Conservation (phyloP, 2,113 vertebrate genomes). For the Ploceus nigricollis region DNA sequence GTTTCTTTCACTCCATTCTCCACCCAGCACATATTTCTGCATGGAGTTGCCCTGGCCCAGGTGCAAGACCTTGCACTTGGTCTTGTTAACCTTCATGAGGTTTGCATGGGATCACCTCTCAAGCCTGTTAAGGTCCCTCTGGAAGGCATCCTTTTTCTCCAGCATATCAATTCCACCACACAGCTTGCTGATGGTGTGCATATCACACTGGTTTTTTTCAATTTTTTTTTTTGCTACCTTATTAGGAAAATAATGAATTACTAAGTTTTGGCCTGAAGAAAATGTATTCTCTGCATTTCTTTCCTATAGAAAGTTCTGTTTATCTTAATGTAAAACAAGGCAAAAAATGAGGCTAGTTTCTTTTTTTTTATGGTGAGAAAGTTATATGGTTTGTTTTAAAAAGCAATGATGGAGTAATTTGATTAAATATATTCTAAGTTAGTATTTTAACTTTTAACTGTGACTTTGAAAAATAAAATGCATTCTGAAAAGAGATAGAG, state of each 20-base stretch:
- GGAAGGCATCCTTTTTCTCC: not conserved
- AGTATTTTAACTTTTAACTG: not conserved
- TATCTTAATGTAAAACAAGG: not conserved
- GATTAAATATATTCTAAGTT: not conserved
- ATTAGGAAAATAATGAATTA: not conserved
- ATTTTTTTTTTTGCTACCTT: not conserved
- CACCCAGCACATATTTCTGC: not conserved
- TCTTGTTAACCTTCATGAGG: not conserved
- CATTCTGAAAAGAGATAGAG: not conserved
- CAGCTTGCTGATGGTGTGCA: not conserved
- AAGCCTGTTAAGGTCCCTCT: not conserved
- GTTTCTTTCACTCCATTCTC: not conserved
- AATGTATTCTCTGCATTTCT: not conserved
- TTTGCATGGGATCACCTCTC: not conserved
- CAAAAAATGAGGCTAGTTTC: not conserved
- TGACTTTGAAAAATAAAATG: not conserved
- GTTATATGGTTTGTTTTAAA: not conserved
- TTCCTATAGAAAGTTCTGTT: not conserved
- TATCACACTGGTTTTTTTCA: not conserved
- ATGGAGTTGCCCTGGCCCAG: not conserved
- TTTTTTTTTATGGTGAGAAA: not conserved
- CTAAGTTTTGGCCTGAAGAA: not conserved
- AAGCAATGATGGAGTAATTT: not conserved
- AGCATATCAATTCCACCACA: too few species aligned
- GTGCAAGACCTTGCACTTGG: not conserved